Evolutionary conservation across 2,888 invertebrate species (phyloP), one percentile per base, ranked within the genome.

Genomic region (Bombylius major): DNA sequence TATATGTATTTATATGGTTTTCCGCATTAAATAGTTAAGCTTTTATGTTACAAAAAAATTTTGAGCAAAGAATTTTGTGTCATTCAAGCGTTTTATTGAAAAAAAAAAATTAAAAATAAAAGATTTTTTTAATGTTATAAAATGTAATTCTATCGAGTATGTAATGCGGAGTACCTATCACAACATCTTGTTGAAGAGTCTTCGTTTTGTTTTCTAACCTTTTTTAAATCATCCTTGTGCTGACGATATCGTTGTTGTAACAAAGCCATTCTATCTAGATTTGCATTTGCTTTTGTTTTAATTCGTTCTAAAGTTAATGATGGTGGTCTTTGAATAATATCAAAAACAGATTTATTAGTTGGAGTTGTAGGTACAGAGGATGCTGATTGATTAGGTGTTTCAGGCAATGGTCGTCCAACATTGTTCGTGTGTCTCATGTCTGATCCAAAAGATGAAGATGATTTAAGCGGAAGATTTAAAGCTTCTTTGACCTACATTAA

Each of bases 201-300:
- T 23, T 23, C 23, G 1, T 23, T 23, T 23, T 23, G 23, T 23
- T 23, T 23, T 23, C 23, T 23, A 23, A 23, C 23, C 23, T 23
- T 23, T 23, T 23, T 23, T 23, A 23, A 23, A 23, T 23, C 23
- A 23, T 23, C 74, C 67, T 79, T 80, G 63, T 81, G 80, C 62
- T 79, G 79, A 46, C 78, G 75, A 63, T 81, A 81, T 48, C 81
- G 72, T 64, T 80, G 78, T 63, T 81, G 80, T 50, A 81, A 66
- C 39, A 69, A 57, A 11, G 73, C 68, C 75, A 75, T 75, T 47
- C 72, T 68, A 62, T 74, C 74, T 55, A 74, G 51, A 2, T 75
- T 74, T 33, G 73, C 75, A 51, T 65, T 72, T 3, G 75, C 73
- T 57, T 75, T 72, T 39, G 60, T 70, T 62, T 75, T 74, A 47